A percentile compares a stretch with the other conserved stretches of the same genome.
Conservation (phyloP, 2,888 invertebrate genomes). For the Stenurella melanura region DNA sequence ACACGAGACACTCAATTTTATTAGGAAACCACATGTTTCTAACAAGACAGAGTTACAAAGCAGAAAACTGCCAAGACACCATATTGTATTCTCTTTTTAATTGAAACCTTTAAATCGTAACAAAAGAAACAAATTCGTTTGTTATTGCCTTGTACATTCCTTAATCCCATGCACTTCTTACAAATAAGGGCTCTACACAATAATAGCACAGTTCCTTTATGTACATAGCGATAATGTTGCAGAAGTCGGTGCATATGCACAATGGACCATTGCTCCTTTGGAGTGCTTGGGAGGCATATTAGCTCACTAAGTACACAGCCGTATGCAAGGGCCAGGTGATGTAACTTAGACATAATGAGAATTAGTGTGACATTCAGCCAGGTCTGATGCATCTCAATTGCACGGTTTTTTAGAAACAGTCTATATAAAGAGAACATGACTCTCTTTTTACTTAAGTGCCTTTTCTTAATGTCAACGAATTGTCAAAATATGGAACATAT, state of each 20-base stretch:
- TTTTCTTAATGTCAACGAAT: no score
- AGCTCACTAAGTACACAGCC: slow-evolving; percentile 15
- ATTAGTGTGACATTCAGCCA: slow-evolving; percentile 33
- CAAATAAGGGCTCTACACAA: slow-evolving; percentile 38
- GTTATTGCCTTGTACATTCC: slow-evolving; percentile 35
- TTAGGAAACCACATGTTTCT: background rate
- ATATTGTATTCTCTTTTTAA: slow-evolving; percentile 14
- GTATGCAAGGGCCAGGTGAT: slow-evolving; percentile 43
- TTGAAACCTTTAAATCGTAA: slow-evolving; percentile 23
- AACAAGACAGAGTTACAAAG: background rate
- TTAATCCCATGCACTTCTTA: slow-evolving; percentile 34
- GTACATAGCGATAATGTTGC: slow-evolving; percentile 37
- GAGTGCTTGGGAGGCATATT: slow-evolving; percentile 35
- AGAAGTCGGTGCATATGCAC: slow-evolving; percentile 37
- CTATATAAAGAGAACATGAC: no score
- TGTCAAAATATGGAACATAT: no score
- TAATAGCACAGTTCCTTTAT: slow-evolving; percentile 36
- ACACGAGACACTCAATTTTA: no score
- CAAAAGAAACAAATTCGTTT: slow-evolving; percentile 35
- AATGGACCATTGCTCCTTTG: slow-evolving; percentile 43
- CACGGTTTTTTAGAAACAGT: slow-evolving; percentile 11
- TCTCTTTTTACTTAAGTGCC: no score
- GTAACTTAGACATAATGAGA: slow-evolving; percentile 40
- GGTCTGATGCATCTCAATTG: slow-evolving; percentile 30
- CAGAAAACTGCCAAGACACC: background rate